Conservation (phyloP, 2,113 vertebrate species). For the Phodopus roborovskii region DNA sequence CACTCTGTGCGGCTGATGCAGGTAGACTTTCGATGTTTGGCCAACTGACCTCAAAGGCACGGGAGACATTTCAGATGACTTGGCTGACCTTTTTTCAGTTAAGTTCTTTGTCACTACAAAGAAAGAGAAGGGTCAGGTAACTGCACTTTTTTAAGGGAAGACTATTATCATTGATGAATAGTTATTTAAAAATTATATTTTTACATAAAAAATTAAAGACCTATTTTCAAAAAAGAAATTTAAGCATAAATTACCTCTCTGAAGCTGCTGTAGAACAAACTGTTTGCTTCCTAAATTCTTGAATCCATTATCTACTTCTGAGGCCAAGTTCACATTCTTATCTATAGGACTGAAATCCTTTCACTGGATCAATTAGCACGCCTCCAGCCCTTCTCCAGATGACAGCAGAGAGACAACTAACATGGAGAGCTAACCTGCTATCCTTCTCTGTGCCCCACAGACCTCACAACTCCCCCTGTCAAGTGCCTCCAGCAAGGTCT, state of each 20-base stretch:
- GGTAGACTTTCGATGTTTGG: slow-evolving; percentile 88
- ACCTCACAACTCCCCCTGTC: background rate
- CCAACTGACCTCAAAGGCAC: slow-evolving; percentile 91
- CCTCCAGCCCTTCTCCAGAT: background rate
- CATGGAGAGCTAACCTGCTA: background rate
- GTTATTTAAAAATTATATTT: background rate
- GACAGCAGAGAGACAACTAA: background rate
- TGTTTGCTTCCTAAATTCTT: slow-evolving; percentile 16
- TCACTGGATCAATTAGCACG: background rate
- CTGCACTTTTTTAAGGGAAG: slow-evolving; percentile 15
- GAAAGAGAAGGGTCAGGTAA: slow-evolving; percentile 49
- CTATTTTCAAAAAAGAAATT: slow-evolving; percentile 8
- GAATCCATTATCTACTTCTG: background rate
- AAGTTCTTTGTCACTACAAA: slow-evolving; percentile 94
- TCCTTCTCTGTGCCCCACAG: background rate
- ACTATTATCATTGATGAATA: background rate
- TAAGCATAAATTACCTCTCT: background rate
- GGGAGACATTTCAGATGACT: slow-evolving; percentile 94
- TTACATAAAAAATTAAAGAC: background rate
- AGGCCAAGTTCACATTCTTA: background rate
- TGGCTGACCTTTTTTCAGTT: slow-evolving; percentile 92
- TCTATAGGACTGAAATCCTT: background rate
- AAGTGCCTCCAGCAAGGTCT: background rate
- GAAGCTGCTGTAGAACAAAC: background rate
- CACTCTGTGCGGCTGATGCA: slow-evolving; percentile 92